Evolutionary conservation across 2,797 vertebrate genomes (phyloP).

Genomic region (Psittacula derbiana): DNA sequence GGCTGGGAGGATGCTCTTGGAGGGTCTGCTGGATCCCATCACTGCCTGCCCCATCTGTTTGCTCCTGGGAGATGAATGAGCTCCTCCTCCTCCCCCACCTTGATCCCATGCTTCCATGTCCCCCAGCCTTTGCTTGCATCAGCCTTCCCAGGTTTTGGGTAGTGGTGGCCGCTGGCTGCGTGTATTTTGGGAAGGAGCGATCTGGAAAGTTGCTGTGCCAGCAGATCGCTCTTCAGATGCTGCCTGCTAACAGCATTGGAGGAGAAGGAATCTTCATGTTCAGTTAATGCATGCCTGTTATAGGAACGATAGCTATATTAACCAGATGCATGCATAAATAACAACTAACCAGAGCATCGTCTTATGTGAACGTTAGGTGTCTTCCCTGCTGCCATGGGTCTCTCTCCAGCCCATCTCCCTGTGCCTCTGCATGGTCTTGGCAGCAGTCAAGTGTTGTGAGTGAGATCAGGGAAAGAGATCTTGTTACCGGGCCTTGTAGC

Average conservation of each 20-base stretch:
- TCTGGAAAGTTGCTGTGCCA: rapidly evolving
- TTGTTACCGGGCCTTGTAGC: background rate
- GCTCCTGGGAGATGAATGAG: background rate
- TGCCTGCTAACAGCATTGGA: background rate
- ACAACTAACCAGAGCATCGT: background rate
- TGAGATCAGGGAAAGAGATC: background rate
- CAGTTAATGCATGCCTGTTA: background rate
- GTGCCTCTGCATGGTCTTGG: background rate
- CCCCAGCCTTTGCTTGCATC: background rate
- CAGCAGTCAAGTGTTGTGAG: background rate
- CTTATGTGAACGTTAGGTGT: rapidly evolving
- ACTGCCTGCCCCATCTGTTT: background rate
- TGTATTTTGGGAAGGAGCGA: background rate
- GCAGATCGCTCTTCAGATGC: rapidly evolving
- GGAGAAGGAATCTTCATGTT: background rate
- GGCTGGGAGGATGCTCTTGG: background rate
- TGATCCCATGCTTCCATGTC: background rate
- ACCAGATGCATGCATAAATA: background rate
- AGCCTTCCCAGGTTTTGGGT: background rate
- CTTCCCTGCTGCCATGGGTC: background rate
- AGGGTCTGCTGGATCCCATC: background rate
- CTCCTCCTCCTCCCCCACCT: background rate
- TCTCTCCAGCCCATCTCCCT: background rate
- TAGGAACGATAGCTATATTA: background rate
- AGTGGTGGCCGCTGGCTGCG: rapidly evolving